phyloP scores from a whole-genome alignment of 2,888 invertebrate genomes.

The Epinotia nisella region DNA sequence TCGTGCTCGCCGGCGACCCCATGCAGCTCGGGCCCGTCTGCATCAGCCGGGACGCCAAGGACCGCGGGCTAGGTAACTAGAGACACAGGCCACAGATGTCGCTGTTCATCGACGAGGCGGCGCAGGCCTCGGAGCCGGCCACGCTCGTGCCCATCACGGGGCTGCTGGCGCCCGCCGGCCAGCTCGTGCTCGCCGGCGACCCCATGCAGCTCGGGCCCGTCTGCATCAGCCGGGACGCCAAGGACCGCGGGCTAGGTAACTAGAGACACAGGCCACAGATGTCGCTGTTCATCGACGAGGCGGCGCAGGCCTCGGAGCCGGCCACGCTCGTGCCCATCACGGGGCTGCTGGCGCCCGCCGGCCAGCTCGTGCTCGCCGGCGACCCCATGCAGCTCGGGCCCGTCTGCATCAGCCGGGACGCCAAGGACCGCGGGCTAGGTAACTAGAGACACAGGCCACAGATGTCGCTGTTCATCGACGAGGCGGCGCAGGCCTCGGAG shows the following conservation, averaged over 20 bases:
- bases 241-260: slow-evolving; percentile 86
- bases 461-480: slow-evolving; percentile 94
- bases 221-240: slow-evolving; percentile 86
- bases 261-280: slow-evolving; percentile 84
- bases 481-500: slow-evolving; percentile 95
- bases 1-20: slow-evolving; percentile 92
- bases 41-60: slow-evolving; percentile 84
- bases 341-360: slow-evolving; percentile 79
- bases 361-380: slow-evolving; percentile 88
- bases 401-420: slow-evolving; percentile 87
- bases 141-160: slow-evolving; percentile 86
- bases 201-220: slow-evolving; percentile 95
- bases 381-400: slow-evolving; percentile 96
- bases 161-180: slow-evolving; percentile 80
- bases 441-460: slow-evolving; percentile 76
- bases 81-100: slow-evolving; percentile 83
- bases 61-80: slow-evolving; percentile 88
- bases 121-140: slow-evolving; percentile 92
- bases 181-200: slow-evolving; percentile 90
- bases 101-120: slow-evolving; percentile 95
- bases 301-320: slow-evolving; percentile 95
- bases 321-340: slow-evolving; percentile 85
- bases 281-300: slow-evolving; percentile 94
- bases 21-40: slow-evolving; percentile 94
- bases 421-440: slow-evolving; percentile 86